phyloP scores from a whole-genome alignment of 2,113 vertebrate genomes.

The Platysteira castanea region DNA sequence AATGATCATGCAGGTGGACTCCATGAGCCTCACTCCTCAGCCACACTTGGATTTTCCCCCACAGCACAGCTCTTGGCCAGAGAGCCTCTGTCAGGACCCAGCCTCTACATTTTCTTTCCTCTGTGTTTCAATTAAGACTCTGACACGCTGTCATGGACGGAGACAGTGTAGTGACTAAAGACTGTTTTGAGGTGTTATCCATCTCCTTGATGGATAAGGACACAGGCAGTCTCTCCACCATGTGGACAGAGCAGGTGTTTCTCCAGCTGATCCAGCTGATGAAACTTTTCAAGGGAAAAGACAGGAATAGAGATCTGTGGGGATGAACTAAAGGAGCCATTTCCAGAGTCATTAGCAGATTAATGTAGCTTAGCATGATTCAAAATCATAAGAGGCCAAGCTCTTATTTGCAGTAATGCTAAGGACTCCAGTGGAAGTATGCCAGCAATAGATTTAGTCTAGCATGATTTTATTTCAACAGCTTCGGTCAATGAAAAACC shows the following conservation, averaged over 20 bases:
- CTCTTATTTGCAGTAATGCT: slow-evolving; percentile 29
- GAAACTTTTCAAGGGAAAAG: slow-evolving; percentile 9
- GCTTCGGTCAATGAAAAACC: background rate
- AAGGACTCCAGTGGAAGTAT: slow-evolving; percentile 15
- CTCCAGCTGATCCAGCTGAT: slow-evolving; percentile 9
- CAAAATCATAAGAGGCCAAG: background rate
- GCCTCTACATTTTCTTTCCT: background rate
- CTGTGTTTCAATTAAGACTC: slow-evolving; percentile 14
- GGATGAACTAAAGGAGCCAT: slow-evolving; percentile 45
- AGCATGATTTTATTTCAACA: slow-evolving; percentile 9
- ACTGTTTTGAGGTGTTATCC: background rate
- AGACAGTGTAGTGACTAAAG: background rate
- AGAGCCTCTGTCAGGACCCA: background rate
- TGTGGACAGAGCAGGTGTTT: slow-evolving; percentile 45
- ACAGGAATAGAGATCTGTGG: background rate
- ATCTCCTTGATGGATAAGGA: slow-evolving; percentile 16
- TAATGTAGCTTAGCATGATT: slow-evolving; percentile 34
- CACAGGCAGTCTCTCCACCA: background rate
- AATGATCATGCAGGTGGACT: background rate
- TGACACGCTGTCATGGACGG: background rate
- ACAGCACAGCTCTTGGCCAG: background rate
- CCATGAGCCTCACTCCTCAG: background rate
- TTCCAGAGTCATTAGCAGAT: slow-evolving; percentile 43
- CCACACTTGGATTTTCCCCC: background rate
- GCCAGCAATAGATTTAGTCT: slow-evolving; percentile 41